phyloP scores from a whole-genome alignment of 2,113 vertebrate genomes.

The Cettia cetti region DNA sequence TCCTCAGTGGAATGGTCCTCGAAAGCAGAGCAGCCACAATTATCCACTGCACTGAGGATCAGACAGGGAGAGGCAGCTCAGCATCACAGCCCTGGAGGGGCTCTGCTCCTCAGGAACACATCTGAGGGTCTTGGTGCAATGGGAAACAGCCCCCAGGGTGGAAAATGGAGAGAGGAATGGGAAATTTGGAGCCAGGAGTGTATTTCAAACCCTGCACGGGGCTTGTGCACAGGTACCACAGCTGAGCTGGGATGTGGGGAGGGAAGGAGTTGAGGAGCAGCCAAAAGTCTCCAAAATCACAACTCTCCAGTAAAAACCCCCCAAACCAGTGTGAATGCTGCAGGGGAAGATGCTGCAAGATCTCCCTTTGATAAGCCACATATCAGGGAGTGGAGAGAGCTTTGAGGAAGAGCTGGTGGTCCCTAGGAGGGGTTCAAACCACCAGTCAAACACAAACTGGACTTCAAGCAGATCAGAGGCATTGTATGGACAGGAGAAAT shows the following conservation, averaged over 20 bases:
- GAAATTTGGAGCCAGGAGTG: neutral
- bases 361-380: neutral
- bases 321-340: fast-evolving
- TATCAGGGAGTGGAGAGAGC: neutral
- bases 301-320: neutral
- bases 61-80: neutral
- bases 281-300: neutral
- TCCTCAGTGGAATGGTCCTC: neutral
- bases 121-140: neutral
- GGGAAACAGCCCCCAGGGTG: neutral
- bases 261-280: neutral
- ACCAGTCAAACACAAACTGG: neutral
- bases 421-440: neutral
- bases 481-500: neutral
- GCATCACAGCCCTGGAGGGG: neutral
- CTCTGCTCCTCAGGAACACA: neutral
- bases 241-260: neutral
- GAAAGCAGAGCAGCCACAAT: neutral
- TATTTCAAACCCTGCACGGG: fast-evolving
- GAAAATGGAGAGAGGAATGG: neutral
- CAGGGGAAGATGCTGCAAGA: neutral
- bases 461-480: neutral
- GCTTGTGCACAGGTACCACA: neutral
- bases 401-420: neutral
- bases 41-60: fast-evolving